Base-by-base conservation (phyloP, 2,888 invertebrate species). In the Nematopogon swammerdamellus region DNA sequence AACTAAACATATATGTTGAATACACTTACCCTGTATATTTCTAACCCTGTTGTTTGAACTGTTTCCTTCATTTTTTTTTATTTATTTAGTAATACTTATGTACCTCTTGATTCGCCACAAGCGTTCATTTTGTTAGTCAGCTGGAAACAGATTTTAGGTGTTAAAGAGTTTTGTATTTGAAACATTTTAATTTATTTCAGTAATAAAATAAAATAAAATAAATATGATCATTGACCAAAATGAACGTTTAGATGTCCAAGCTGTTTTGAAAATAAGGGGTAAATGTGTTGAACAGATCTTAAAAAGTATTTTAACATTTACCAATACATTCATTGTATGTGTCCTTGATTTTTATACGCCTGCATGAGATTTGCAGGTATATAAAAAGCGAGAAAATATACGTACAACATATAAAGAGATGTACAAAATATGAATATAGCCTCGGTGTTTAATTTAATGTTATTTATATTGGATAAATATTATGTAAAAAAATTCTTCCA, bases 301-400 rank as follows among this genome's bases (percentile, higher is more conserved):
- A 70, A 69, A 51, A 62, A 61, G n/a, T 62, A 64, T 45, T 62
- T 67, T 76, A 75, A 74, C 79, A 79, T 79, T 79, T 79, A 79
- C 79, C 79, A 79, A 79, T 72, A 74, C 70, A 25, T 25, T 25
- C 36, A 14, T 36, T 36, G 36, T 14, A 14, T 36, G 36, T 6
- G 4, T 6, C 4, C 4, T 25, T 25, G 5, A 4, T 25, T 25
- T 25, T 25, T 25, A 8, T 25, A 25, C 25, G 5, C 8, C 25
- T 8, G 4, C 25, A 25, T 6, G 4, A 25, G 25, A n/a, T n/a
- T n/a, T n/a, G n/a, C n/a, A n/a, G n/a, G n/a, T n/a, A n/a, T 25
- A 25, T 8, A 25, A 25, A 6, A 25, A n/a, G n/a, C n/a, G n/a
- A 25, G 25, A 8, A 25, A 25, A 8, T 25, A 8, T 25, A 25